Percentiles rank a stretch among this genome's conserved stretches.
These are phyloP conservation scores for Acipenser ruthenus DNA, from an alignment of 2,797 vertebrate species.

Conservation along the genomic window DNA sequence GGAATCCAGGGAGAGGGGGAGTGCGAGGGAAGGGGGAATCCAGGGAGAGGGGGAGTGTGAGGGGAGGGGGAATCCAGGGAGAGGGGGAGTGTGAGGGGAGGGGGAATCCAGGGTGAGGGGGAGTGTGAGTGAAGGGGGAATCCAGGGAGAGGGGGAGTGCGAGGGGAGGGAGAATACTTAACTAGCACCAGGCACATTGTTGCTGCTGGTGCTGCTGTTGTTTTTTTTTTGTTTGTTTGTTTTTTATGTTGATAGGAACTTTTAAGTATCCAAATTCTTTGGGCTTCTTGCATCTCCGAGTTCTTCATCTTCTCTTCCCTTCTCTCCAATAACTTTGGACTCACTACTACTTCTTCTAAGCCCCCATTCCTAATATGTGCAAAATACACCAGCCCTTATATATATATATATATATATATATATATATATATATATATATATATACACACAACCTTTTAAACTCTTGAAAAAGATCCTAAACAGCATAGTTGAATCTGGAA, in stretches of 20 bases:
- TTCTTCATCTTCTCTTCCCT: background rate
- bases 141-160: too few species aligned
- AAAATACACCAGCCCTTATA: slow-evolving; percentile 43
- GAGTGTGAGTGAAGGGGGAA: too few species aligned
- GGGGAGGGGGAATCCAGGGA: slow-evolving; percentile 52
- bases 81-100: too few species aligned
- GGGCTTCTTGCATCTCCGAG: slow-evolving; percentile 20
- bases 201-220: too few species aligned
- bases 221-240: too few species aligned
- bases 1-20: too few species aligned
- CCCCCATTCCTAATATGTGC: slow-evolving; percentile 45
- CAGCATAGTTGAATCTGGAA: too few species aligned
- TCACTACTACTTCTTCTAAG: slow-evolving; percentile 37
- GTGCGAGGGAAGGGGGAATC: too few species aligned
- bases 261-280: slow-evolving; percentile 73
- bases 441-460: too few species aligned
- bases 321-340: slow-evolving; percentile 46
- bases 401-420: too few species aligned
- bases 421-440: too few species aligned
- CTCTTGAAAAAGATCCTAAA: background rate
- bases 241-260: slow-evolving; percentile 65
- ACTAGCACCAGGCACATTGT: slow-evolving; percentile 48
- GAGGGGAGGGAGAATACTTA: slow-evolving; percentile 64
- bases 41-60: too few species aligned
- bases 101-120: slow-evolving; percentile 33